A percentile compares a stretch with the other conserved stretches of the same genome.
Conservation (phyloP, 1,140 invertebrate species). For the Ephestia elutella region DNA sequence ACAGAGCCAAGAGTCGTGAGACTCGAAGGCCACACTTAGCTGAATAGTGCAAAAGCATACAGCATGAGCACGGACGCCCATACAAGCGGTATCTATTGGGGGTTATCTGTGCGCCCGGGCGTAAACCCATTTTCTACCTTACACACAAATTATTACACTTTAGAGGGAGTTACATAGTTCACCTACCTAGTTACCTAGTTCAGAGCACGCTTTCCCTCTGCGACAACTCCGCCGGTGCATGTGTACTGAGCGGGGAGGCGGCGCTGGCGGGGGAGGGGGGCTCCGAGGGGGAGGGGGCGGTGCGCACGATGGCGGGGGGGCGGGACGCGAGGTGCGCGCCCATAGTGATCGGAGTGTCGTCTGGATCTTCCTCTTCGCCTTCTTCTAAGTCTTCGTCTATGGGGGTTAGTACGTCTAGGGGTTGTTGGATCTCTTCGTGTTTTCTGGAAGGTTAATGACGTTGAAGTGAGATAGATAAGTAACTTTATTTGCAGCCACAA, state of each 20-base stretch:
- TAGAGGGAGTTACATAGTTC: too few species aligned
- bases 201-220: slow-evolving; percentile 42
- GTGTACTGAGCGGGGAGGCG: slow-evolving; percentile 8
- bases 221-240: slow-evolving; percentile 15
- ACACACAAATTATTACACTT: too few species aligned
- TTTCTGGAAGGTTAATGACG: slow-evolving; percentile 31
- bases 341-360: slow-evolving; percentile 80
- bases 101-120: too few species aligned
- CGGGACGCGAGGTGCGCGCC: slow-evolving; percentile 56
- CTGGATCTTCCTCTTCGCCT: slow-evolving; percentile 81
- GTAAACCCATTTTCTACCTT: too few species aligned
- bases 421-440: slow-evolving; percentile 51
- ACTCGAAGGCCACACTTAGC: too few species aligned
- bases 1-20: too few species aligned
- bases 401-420: slow-evolving; percentile 82
- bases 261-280: slow-evolving; percentile 35
- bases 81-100: too few species aligned
- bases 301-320: slow-evolving; percentile 72
- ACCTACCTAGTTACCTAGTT: too few species aligned
- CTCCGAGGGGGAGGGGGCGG: slow-evolving; percentile 63
- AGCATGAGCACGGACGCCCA: too few species aligned
- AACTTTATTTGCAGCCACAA: too few species aligned
- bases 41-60: too few species aligned
- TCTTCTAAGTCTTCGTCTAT: slow-evolving; percentile 88
- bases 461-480: not conserved